Percentiles rank a stretch among this genome's conserved stretches.
phyloP scores from a whole-genome alignment of 2,797 vertebrate species.

The Clarias pachynema region DNA sequence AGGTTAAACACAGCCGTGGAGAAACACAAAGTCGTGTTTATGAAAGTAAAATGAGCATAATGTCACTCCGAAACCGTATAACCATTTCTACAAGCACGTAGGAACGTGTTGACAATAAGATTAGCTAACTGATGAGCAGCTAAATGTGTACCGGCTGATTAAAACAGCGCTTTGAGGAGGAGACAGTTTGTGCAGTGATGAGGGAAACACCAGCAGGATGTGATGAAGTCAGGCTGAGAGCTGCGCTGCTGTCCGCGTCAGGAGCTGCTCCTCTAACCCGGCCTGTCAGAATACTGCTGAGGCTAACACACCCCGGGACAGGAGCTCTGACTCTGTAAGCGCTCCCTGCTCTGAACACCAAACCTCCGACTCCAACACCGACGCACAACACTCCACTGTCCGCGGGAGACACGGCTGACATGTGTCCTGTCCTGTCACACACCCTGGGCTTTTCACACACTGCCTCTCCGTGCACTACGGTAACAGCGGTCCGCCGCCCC shows the following conservation, averaged over 20 bases:
- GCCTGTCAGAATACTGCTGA: constrained; percentile 10
- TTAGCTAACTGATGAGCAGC: background rate
- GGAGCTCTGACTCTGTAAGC: background rate
- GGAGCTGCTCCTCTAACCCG: constrained; percentile 8
- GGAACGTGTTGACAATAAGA: background rate
- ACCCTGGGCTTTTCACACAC: background rate
- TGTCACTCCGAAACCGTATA: background rate
- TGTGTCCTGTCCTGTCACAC: constrained; percentile 21
- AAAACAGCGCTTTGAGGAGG: background rate
- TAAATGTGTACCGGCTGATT: background rate
- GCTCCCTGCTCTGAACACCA: too few species aligned
- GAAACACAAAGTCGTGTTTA: background rate
- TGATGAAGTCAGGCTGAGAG: background rate
- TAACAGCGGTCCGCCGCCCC: constrained; percentile 51
- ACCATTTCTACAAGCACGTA: background rate
- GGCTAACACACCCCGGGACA: background rate
- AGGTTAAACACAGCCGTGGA: background rate
- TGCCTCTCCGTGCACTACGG: constrained; percentile 49
- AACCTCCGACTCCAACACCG: background rate
- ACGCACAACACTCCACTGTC: background rate
- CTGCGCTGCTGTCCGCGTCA: background rate
- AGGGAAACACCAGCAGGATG: background rate
- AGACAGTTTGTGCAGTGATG: background rate
- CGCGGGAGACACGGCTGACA: constrained; percentile 3
- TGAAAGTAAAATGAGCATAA: too few species aligned